Percentiles rank a stretch among this genome's conserved stretches.
phyloP scores from a whole-genome alignment of 2,888 invertebrate species.

The Acleris laterana region DNA sequence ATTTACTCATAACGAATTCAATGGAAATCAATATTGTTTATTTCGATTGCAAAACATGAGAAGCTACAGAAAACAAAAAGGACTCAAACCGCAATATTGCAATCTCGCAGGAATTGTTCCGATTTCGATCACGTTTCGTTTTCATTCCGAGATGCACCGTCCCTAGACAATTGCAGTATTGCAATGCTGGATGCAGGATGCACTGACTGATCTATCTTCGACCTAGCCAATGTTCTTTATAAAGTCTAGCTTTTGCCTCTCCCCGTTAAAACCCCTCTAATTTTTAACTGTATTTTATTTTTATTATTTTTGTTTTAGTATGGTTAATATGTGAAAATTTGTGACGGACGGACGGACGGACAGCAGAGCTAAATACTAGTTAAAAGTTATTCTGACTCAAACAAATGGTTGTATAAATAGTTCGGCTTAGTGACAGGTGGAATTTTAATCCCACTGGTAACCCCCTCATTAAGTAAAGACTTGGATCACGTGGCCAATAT shows the following conservation, averaged over 20 bases:
- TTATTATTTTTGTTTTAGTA: too few species aligned
- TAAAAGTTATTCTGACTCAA: too few species aligned
- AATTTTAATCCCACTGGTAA: too few species aligned
- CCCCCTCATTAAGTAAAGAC: too few species aligned
- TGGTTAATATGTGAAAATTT: too few species aligned
- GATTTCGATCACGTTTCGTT: slow-evolving; percentile 29
- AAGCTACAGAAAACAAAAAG: not conserved
- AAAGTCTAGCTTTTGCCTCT: not conserved
- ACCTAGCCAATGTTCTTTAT: not conserved
- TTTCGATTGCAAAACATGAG: not conserved
- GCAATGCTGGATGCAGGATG: slow-evolving; percentile 1
- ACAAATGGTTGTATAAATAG: too few species aligned
- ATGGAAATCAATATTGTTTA: not conserved
- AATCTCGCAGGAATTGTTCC: slow-evolving; percentile 6
- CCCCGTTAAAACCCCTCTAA: too few species aligned
- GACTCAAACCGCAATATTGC: slow-evolving; percentile 9
- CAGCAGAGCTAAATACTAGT: too few species aligned
- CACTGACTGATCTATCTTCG: slow-evolving; percentile 9
- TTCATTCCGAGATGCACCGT: slow-evolving; percentile 8
- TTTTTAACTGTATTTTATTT: too few species aligned
- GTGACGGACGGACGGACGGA: too few species aligned
- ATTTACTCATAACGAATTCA: not conserved
- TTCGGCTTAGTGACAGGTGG: too few species aligned
- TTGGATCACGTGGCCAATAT: too few species aligned
- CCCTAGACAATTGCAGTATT: slow-evolving; percentile 22